These are phyloP conservation scores for Clarias platycephalus DNA, from an alignment of 2,797 vertebrate genomes.

Conservation along the genomic window DNA sequence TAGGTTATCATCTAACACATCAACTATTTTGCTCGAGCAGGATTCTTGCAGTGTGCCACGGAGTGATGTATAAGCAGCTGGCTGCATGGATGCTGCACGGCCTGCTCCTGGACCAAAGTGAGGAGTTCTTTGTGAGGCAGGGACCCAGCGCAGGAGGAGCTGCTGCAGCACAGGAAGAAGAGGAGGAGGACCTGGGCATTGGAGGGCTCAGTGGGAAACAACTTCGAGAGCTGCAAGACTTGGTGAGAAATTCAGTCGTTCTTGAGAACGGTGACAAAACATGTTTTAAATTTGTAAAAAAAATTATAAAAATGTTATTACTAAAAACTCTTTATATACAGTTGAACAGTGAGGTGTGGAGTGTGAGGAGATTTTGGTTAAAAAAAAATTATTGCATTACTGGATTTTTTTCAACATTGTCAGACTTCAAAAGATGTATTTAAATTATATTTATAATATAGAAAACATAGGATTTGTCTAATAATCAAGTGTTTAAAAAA, in stretches of 20 bases:
- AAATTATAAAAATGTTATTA: too few species aligned
- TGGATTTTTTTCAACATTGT: too few species aligned
- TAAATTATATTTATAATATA: too few species aligned
- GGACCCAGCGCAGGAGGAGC: conserved; percentile 87
- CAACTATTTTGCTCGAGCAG: conserved; percentile 64
- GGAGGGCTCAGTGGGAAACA: conserved; percentile 96
- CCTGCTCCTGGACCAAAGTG: conserved; percentile 90
- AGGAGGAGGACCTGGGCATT: conserved; percentile 94
- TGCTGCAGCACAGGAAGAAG: conserved; percentile 85
- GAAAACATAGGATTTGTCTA: too few species aligned
- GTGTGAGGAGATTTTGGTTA: too few species aligned
- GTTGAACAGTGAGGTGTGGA: too few species aligned
- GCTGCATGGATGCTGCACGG: conserved; percentile 99
- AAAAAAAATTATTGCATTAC: too few species aligned
- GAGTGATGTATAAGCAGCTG: conserved; percentile 98
- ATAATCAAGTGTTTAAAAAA: too few species aligned
- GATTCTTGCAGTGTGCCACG: conserved; percentile 93
- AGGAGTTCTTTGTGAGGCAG: conserved; percentile 96
- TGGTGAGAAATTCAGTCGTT: conserved; percentile 76
- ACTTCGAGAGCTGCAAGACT: conserved; percentile 90
- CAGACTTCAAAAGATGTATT: too few species aligned
- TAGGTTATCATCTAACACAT: not conserved
- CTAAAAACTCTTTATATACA: too few species aligned
- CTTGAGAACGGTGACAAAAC: too few species aligned
- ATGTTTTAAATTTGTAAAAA: too few species aligned